Percentiles rank a stretch among this genome's conserved stretches.
These are phyloP conservation scores for Prolemur simus DNA, from an alignment of 2,113 vertebrate genomes.

Conservation along the genomic window DNA sequence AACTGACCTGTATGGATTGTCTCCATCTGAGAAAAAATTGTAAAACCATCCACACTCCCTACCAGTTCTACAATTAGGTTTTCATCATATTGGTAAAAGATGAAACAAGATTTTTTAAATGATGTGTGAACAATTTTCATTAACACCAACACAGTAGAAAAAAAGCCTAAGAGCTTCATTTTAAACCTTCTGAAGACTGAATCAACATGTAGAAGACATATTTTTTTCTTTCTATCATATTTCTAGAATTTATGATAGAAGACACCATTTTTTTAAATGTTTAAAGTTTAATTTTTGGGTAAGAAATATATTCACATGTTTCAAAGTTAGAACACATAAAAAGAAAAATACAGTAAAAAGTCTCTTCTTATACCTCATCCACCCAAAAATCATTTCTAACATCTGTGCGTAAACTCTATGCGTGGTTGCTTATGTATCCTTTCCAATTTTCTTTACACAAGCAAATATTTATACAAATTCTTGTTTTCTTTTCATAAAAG, in stretches of 20 bases:
- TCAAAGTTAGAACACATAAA: background rate
- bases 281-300: background rate
- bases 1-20: background rate
- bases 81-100: background rate
- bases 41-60: background rate
- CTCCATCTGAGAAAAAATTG: background rate
- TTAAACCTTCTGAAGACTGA: background rate
- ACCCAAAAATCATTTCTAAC: background rate
- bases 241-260: too few relatives aligned
- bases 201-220: background rate
- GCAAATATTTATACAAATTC: background rate
- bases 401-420: background rate
- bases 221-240: too few relatives aligned
- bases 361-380: background rate
- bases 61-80: background rate
- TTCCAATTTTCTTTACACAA: background rate
- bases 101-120: background rate
- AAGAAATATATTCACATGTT: background rate
- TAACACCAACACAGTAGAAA: background rate
- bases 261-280: background rate
- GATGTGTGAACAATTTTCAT: background rate
- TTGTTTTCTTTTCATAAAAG: background rate
- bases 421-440: background rate
- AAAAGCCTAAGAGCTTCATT: background rate
- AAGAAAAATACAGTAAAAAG: background rate